A percentile compares a stretch with the other conserved stretches of the same genome.
Conservation (phyloP, 2,113 vertebrate genomes). For the Xenus cinereus region DNA sequence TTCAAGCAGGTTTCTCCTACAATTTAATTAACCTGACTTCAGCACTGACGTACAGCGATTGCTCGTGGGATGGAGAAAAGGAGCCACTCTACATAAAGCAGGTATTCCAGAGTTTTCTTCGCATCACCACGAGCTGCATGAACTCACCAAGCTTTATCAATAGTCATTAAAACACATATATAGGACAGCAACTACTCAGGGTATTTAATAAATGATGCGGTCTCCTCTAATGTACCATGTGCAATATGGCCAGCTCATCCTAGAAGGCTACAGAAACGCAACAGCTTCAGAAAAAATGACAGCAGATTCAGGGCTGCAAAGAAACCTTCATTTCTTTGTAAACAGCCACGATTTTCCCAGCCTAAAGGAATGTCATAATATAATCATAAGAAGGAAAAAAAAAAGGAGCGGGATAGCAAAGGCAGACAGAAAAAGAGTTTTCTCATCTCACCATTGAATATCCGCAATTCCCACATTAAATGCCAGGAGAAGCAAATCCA, state of each 20-base stretch:
- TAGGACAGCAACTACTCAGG: not conserved
- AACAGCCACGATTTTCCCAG: not conserved
- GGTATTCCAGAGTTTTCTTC: not conserved
- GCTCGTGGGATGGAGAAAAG: not conserved
- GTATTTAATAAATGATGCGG: not conserved
- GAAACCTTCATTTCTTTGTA: not conserved
- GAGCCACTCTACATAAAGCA: not conserved
- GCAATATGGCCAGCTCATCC: not conserved
- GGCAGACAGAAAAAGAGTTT: not conserved
- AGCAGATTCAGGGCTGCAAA: not conserved
- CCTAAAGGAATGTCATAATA: not conserved
- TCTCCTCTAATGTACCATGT: not conserved
- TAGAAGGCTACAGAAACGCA: fast-evolving
- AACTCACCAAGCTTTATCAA: not conserved
- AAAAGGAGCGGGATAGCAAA: not conserved
- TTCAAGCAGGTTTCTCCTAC: not conserved
- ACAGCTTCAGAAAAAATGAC: not conserved
- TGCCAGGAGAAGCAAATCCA: not conserved
- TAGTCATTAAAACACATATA: not conserved
- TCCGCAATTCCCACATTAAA: not conserved
- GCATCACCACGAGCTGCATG: not conserved
- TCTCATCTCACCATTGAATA: not conserved
- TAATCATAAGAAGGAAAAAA: not conserved
- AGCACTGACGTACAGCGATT: fast-evolving
- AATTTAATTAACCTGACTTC: not conserved